Percentiles rank a stretch among this genome's conserved stretches.
phyloP scores from a whole-genome alignment of 2,113 vertebrate genomes.

The Pampusana beccarii region DNA sequence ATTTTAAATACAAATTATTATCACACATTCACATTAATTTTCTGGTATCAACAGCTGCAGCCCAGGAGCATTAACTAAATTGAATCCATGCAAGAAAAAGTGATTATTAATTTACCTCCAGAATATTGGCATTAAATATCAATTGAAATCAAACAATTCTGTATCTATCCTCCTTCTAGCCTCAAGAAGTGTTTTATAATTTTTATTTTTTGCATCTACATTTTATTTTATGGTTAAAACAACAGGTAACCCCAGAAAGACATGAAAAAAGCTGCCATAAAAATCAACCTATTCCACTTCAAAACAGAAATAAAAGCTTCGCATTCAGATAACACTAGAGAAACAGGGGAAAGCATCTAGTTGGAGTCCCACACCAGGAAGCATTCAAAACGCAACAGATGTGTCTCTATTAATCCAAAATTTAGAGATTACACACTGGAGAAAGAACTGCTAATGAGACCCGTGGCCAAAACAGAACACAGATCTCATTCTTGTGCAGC shows the following conservation, averaged over 20 bases:
- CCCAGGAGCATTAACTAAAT: neutral
- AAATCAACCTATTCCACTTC: neutral
- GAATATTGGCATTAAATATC: neutral
- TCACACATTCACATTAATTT: neutral
- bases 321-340: neutral
- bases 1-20: neutral
- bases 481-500: neutral
- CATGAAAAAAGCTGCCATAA: neutral
- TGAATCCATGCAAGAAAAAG: neutral
- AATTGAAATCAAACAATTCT: neutral
- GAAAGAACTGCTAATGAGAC: neutral
- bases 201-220: neutral
- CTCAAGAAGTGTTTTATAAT: neutral
- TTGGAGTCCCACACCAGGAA: neutral
- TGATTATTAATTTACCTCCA: neutral
- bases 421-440: neutral
- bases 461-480: neutral
- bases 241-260: neutral
- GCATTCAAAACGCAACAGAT: neutral
- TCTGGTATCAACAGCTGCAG: neutral
- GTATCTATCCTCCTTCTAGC: neutral
- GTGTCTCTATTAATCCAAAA: neutral
- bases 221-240: neutral
- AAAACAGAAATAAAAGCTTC: neutral
- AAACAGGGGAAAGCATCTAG: rapidly evolving